phyloP scores from a whole-genome alignment of 2,888 invertebrate species.

The Steinernema carpocapsae region DNA sequence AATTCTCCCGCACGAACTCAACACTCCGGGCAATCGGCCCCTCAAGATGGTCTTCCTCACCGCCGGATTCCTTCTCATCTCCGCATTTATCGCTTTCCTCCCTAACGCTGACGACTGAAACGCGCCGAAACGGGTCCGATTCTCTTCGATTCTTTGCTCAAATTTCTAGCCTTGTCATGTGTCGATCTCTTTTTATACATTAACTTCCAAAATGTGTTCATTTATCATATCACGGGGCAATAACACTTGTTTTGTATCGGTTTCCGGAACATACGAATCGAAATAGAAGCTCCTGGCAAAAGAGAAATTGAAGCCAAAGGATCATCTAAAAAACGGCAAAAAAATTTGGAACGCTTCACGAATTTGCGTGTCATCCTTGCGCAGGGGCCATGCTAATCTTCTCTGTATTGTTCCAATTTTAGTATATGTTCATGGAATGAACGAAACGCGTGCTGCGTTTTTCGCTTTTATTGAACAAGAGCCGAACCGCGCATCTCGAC shows the following conservation, averaged over 20 bases:
- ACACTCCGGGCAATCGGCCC: conserved; percentile 53
- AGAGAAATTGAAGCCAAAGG: too few relatives aligned
- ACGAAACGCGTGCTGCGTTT: neutral
- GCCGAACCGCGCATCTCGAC: neutral
- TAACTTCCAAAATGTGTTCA: too few relatives aligned
- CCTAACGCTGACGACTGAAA: conserved; percentile 49
- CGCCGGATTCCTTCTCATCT: conserved; percentile 61
- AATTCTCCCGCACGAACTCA: conserved; percentile 79
- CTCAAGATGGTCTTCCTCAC: conserved; percentile 58
- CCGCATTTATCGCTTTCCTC: conserved; percentile 58
- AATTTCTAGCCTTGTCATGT: conserved; percentile 4
- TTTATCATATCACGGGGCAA: too few relatives aligned
- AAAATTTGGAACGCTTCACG: conserved; percentile 83
- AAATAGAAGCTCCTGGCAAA: too few relatives aligned
- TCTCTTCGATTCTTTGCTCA: neutral
- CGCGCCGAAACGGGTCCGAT: conserved; percentile 14
- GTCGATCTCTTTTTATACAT: conserved; percentile 9
- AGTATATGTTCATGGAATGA: conserved; percentile 71
- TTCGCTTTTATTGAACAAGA: neutral
- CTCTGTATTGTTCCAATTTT: conserved; percentile 91
- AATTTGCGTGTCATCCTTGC: conserved; percentile 91
- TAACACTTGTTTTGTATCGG: too few relatives aligned
- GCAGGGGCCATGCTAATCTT: conserved; percentile 91
- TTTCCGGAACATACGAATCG: too few relatives aligned
- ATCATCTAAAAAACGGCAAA: conserved; percentile 47